Conservation (phyloP, 1,140 invertebrate genomes). For the Zaprionus africanus region DNA sequence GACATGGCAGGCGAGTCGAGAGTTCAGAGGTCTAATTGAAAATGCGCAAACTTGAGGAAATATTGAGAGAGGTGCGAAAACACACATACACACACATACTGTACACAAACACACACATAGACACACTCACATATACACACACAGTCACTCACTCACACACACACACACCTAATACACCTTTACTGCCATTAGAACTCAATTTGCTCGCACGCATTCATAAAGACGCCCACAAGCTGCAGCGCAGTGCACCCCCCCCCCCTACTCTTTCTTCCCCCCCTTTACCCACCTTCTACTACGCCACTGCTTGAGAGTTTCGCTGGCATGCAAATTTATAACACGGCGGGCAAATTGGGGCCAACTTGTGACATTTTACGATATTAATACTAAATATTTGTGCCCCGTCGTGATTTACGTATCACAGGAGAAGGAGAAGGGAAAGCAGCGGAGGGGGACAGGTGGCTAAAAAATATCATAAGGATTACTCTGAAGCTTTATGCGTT, state of each 20-base stretch:
- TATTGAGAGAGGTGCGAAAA: slow-evolving; percentile 63
- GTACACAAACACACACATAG: not conserved
- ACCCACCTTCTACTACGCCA: not conserved
- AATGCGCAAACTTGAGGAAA: slow-evolving; percentile 80
- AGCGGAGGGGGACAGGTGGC: not conserved
- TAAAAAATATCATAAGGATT: slow-evolving; percentile 50
- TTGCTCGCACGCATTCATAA: slow-evolving; percentile 58
- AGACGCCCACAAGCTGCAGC: slow-evolving; percentile 64
- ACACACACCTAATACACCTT: slow-evolving; percentile 23
- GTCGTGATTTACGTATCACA: slow-evolving; percentile 65
- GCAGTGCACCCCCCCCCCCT: not conserved
- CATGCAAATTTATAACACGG: slow-evolving; percentile 70
- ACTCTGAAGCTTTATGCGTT: slow-evolving; percentile 72
- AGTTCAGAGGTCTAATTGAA: slow-evolving; percentile 84
- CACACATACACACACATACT: not conserved
- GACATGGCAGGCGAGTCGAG: slow-evolving; percentile 34
- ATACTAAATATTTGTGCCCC: slow-evolving; percentile 82
- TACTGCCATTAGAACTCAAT: slow-evolving; percentile 77
- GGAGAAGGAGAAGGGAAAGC: slow-evolving; percentile 2
- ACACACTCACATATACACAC: slow-evolving; percentile 22
- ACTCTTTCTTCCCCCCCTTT: not conserved
- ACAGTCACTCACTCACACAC: slow-evolving; percentile 28
- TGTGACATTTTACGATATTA: slow-evolving; percentile 83
- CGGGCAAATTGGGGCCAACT: slow-evolving; percentile 80
- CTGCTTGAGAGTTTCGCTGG: slow-evolving; percentile 5